A percentile compares a stretch with the other conserved stretches of the same genome.
phyloP scores from a whole-genome alignment of 64 coral and sea anemone species.

The Montipora efflorescens region DNA sequence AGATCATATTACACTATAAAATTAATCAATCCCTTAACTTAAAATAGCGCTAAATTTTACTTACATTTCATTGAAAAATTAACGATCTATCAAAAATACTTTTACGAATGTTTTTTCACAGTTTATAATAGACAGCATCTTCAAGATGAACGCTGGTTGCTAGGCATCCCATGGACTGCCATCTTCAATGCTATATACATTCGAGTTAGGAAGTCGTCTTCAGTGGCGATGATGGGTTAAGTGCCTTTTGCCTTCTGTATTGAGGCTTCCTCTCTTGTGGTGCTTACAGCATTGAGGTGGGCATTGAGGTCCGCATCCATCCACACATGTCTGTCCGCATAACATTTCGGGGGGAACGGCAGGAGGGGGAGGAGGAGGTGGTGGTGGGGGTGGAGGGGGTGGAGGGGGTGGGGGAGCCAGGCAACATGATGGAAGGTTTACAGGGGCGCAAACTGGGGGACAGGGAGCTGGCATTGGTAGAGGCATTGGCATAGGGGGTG shows the following conservation, averaged over 20 bases:
- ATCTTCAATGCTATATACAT: conserved; percentile 38
- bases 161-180: neutral
- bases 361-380: conserved; percentile 24
- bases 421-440: conserved; percentile 52
- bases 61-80: conserved; percentile 33
- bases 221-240: neutral
- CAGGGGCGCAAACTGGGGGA: conserved; percentile 67
- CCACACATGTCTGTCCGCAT: conserved; percentile 18
- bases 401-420: conserved; percentile 17
- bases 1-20: conserved; percentile 25
- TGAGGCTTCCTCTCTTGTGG: conserved; percentile 41
- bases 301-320: conserved; percentile 50
- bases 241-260: conserved; percentile 5
- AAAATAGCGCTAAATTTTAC: conserved; percentile 16
- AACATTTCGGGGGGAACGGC: neutral
- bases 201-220: neutral
- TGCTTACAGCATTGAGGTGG: conserved; percentile 57
- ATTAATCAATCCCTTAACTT: neutral
- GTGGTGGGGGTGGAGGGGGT: conserved; percentile 31
- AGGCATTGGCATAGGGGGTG: conserved; percentile 53
- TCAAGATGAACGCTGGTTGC: neutral
- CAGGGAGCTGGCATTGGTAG: conserved; percentile 65
- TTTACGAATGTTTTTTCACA: neutral
- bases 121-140: neutral
- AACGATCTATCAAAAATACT: conserved; percentile 11